Conservation (phyloP, 2,797 vertebrate genomes). For the Ataeniobius toweri region DNA sequence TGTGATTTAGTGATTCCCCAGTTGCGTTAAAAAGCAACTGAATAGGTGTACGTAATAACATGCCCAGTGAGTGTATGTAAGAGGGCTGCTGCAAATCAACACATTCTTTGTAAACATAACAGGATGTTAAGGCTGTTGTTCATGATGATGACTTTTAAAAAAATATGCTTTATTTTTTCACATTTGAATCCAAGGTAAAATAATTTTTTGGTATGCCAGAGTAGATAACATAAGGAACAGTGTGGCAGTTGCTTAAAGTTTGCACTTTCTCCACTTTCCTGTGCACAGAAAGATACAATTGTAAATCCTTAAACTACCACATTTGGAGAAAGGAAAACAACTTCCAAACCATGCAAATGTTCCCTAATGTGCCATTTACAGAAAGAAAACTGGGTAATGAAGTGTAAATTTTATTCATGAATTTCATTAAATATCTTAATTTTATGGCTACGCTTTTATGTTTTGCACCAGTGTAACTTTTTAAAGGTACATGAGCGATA, state of each 20-base stretch:
- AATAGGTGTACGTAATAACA: background rate
- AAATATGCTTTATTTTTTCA: background rate
- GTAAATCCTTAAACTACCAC: background rate
- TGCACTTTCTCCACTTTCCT: background rate
- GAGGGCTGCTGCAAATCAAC: no score
- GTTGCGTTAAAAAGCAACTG: background rate
- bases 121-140: background rate
- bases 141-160: background rate
- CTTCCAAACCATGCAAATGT: constrained; percentile 1
- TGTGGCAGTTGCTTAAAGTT: background rate
- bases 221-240: background rate
- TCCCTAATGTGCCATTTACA: constrained; percentile 1
- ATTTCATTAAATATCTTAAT: background rate
- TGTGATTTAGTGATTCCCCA: background rate
- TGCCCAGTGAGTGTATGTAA: background rate
- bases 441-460: background rate
- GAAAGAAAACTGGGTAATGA: constrained; percentile 5
- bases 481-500: constrained; percentile 1
- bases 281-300: background rate
- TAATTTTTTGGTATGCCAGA: no score
- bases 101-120: no score
- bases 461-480: constrained; percentile 4
- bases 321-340: constrained; percentile 13
- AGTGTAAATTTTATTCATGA: constrained; percentile 12
- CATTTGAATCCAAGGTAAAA: no score